Base-by-base conservation (phyloP, 2,113 vertebrate genomes). In the Ranitomeya imitator region DNA sequence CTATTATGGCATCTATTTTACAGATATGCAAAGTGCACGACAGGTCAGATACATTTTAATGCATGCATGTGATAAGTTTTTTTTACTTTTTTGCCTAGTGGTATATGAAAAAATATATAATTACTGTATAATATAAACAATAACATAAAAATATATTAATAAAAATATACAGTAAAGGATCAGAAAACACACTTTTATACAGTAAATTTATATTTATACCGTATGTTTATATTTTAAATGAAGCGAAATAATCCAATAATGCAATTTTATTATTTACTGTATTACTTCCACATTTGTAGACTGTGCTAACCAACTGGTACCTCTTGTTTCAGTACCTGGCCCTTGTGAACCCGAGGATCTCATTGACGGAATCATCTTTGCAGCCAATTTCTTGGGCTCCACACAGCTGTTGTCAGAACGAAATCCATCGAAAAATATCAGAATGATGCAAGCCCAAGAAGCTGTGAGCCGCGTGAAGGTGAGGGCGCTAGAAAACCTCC, bases 381-480 rank as follows among this genome's bases (percentile, higher is more conserved):
- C 98, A 61, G 98, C 98, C 92, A 99, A 99, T 94, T 99, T 99
- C 93, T 92, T 99, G 95, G 98, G 98, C 86, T 99, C 98, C 88
- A 99, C 98, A 4, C 98, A 99, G 95, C 95, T 99, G 91, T 96
- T 99, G 10, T 99, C 98, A 0, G 98, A 99, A 92, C 95, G 98
- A 79, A 99, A 99, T 93, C 98, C 98, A 0, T 99, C 98, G 91
- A 99, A 99, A 92, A 99, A 99, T 95, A 97, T 99, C 90, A 92
- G 98, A 0, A 99, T 99, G 98, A 98, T 99, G 97, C 98, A 99
- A 91, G 98, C 98, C 0, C 98, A 99, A 90, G 98, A 99, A 90
- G 98, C 98, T 0, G 98, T 99, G 90, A 99, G 97, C 92, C 95
- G 98, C 86, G 97, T 99, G 91, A 99, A 99, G 98, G 98, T 99